These are phyloP conservation scores for Clistopyga incitator DNA, from an alignment of 2,888 invertebrate species.

Conservation along the genomic window DNA sequence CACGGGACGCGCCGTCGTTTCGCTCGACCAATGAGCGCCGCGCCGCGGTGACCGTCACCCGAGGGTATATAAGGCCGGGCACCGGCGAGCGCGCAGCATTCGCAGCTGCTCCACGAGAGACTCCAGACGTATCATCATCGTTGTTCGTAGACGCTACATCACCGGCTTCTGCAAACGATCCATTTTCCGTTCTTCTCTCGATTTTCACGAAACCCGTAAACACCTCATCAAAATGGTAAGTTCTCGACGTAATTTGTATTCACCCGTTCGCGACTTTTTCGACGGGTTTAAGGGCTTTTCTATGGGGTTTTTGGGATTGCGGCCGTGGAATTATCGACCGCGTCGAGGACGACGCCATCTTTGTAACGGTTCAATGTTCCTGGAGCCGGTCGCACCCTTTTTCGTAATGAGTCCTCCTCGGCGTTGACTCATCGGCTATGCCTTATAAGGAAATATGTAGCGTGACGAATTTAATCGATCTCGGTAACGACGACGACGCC, in stretches of 20 bases:
- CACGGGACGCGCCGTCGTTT: conserved; percentile 29
- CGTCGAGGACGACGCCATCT: conserved; percentile 54
- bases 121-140: conserved; percentile 40
- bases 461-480: conserved; percentile 49
- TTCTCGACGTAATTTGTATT: background rate
- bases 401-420: conserved; percentile 45
- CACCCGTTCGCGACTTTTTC: background rate
- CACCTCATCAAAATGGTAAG: conserved; percentile 59
- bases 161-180: conserved; percentile 68
- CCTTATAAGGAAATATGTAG: conserved; percentile 62
- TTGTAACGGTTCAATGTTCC: conserved; percentile 65
- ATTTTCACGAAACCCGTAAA: conserved; percentile 49
- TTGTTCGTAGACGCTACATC: conserved; percentile 69
- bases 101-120: conserved; percentile 49
- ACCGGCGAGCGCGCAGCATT: conserved; percentile 42
- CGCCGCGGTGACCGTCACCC: conserved; percentile 44
- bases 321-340: conserved; percentile 22
- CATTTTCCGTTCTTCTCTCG: conserved; percentile 30
- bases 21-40: conserved; percentile 61
- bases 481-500: conserved; percentile 53
- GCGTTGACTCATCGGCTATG: conserved; percentile 61
- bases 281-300: background rate
- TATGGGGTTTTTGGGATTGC: background rate
- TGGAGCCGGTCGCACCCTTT: conserved; percentile 65
- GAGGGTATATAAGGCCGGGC: conserved; percentile 60